Evolutionary conservation across 2,797 vertebrate species (phyloP).

Genomic region (Pseudochromis fuscus): DNA sequence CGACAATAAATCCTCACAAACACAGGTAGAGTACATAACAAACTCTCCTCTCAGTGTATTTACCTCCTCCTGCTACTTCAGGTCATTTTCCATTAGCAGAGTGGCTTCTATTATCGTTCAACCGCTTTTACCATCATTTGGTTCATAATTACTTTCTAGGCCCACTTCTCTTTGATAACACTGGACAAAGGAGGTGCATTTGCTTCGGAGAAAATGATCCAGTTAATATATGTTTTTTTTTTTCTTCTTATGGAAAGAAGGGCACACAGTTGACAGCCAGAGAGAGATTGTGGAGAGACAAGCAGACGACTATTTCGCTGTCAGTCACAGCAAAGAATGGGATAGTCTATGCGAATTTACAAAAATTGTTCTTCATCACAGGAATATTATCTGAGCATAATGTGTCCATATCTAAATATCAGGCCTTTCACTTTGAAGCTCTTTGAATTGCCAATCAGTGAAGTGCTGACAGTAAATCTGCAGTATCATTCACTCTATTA

Average conservation of each 20-base stretch:
- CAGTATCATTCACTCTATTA: slow-evolving; percentile 34
- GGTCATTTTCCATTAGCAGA: slow-evolving; percentile 34
- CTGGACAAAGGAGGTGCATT: slow-evolving; percentile 39
- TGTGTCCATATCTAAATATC: slow-evolving; percentile 50
- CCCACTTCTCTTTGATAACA: slow-evolving; percentile 15
- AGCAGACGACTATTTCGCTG: slow-evolving; percentile 21
- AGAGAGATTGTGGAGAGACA: neutral
- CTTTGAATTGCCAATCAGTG: slow-evolving; percentile 63
- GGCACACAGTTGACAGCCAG: slow-evolving; percentile 10
- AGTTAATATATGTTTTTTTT: slow-evolving; percentile 7
- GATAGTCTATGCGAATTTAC: slow-evolving; percentile 43
- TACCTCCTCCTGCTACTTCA: neutral
- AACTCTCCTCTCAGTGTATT: slow-evolving; percentile 2
- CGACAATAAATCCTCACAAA: neutral
- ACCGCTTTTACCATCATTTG: slow-evolving; percentile 31
- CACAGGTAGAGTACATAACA: neutral
- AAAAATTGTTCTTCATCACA: slow-evolving; percentile 52
- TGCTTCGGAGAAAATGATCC: slow-evolving; percentile 36
- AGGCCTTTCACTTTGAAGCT: slow-evolving; percentile 52
- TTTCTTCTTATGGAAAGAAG: slow-evolving; percentile 18
- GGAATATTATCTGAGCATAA: slow-evolving; percentile 45
- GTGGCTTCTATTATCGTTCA: slow-evolving; percentile 26
- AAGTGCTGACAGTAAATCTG: slow-evolving; percentile 35
- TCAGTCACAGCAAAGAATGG: slow-evolving; percentile 37
- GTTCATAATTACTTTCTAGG: slow-evolving; percentile 39